Percentiles rank a stretch among this genome's conserved stretches.
phyloP scores from a whole-genome alignment of 2,888 invertebrate species.

The Dasypolia templi region DNA sequence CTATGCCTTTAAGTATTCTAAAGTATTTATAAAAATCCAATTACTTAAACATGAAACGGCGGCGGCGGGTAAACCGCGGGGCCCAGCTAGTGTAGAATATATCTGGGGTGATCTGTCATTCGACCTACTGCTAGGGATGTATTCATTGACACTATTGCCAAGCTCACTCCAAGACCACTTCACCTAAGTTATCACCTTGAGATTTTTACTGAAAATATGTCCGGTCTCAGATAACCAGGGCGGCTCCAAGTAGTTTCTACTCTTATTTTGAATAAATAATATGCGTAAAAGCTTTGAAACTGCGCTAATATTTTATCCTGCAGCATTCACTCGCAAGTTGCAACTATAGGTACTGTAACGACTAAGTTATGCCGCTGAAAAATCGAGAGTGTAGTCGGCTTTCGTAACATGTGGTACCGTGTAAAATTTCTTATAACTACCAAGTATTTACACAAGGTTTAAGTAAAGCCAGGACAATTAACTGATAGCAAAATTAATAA shows the following conservation, averaged over 20 bases:
- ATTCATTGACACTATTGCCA: not conserved
- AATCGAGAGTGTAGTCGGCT: slow-evolving; percentile 35
- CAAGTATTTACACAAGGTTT: not conserved
- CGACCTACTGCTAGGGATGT: not conserved
- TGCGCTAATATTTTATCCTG: slow-evolving; percentile 78
- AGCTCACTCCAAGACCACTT: not conserved
- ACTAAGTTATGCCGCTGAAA: slow-evolving; percentile 41
- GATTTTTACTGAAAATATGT: not conserved
- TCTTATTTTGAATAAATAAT: slow-evolving; percentile 86
- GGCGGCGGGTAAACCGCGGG: not conserved
- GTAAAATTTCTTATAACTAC: not conserved
- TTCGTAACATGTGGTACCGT: not conserved
- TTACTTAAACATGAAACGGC: not conserved
- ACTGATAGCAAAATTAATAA: not conserved
- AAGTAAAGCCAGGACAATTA: not conserved
- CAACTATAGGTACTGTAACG: slow-evolving; percentile 56
- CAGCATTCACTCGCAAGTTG: slow-evolving; percentile 59
- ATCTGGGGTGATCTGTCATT: not conserved
- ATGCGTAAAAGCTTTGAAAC: slow-evolving; percentile 84
- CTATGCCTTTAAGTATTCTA: not conserved
- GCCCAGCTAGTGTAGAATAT: not conserved
- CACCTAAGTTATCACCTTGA: not conserved
- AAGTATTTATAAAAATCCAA: not conserved
- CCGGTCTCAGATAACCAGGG: not conserved
- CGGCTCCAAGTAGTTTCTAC: slow-evolving; percentile 76